A percentile compares a stretch with the other conserved stretches of the same genome.
Evolutionary conservation across 2,888 invertebrate species (phyloP).

Genomic region (Sphecodes monilicornis): DNA sequence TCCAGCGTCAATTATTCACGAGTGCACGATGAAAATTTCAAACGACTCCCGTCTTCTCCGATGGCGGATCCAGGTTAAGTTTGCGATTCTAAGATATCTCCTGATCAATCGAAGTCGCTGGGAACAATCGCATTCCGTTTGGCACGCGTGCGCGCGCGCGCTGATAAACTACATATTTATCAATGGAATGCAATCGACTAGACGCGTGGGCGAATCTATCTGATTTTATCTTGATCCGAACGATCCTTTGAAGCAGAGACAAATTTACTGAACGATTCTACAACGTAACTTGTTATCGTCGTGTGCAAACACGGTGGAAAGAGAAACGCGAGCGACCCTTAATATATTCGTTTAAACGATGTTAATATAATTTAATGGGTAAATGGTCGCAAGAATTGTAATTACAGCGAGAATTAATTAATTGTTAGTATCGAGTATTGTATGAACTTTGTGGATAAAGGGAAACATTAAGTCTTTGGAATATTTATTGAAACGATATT

Average conservation of each 20-base stretch:
- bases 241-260: neutral
- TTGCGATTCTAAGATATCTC: neutral
- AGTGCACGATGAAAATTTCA: constrained; percentile 35
- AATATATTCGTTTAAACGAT: too few species aligned
- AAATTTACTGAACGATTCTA: neutral
- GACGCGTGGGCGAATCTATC: neutral
- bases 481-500: too few species aligned
- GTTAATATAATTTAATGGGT: too few species aligned
- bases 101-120: constrained; percentile 1
- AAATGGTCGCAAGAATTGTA: too few species aligned
- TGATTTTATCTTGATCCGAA: neutral
- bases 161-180: neutral
- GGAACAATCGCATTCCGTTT: neutral
- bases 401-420: too few species aligned
- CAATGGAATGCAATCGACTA: neutral
- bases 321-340: too few species aligned
- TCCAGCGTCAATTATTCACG: constrained; percentile 44
- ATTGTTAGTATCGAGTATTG: too few species aligned
- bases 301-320: too few species aligned
- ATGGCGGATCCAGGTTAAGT: constrained; percentile 23
- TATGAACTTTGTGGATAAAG: too few species aligned
- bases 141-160: neutral
- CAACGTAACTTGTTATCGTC: neutral
- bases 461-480: too few species aligned
- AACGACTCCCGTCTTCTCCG: neutral